Evolutionary conservation across 1,140 invertebrate genomes (phyloP), one percentile per base, ranked within the genome.

Genomic region (Ctenoplectra terminalis): DNA sequence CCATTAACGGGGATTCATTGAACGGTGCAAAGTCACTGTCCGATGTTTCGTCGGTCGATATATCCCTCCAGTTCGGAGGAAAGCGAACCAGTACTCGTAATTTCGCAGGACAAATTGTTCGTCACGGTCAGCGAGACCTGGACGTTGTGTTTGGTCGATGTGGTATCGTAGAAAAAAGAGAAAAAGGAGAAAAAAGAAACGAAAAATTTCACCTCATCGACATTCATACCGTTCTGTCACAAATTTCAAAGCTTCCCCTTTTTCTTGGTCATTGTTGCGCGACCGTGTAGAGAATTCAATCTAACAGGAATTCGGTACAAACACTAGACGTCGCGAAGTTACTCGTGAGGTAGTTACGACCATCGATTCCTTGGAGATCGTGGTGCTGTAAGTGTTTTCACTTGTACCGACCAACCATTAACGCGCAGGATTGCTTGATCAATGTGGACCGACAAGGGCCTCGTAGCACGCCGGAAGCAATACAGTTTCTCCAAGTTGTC

Each of bases 1-100:
- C 75, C 66, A 78, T 82, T 82, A 82, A 82, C 56, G 17, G 13
- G 52, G 40, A 48, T 54, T 31, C 58, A 56, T 81, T 29, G 23
- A 40, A 54, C 60, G 70, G 3, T 17, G 50, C 15, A 17, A 74
- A 74, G 48, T 81, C 71, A 29, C 29, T 20, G 70, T 58, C 40
- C 50, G 23, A n/a, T 64, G 50, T 66, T 72, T 52, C 60, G 61
- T 15, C n/a, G 69, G 0, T 64, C 31, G 50, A 26, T 70, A 29
- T 13, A n/a, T 11, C 17, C 15, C 40, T 23, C 20, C 6, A 29
- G 20, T 37, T 3, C 60, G 20, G 60, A 61, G 60, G n/a, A 13
- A 52, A 29, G 4, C 48, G 15, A 7, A 17, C 26, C n/a, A 34
- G 26, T 1, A 31, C 23, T 76, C 48, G 46, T 75, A 52, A 52